Percentiles rank a stretch among this genome's conserved stretches.
Evolutionary conservation across 1,140 invertebrate genomes (phyloP).

Genomic region (Aleiodes sp.): DNA sequence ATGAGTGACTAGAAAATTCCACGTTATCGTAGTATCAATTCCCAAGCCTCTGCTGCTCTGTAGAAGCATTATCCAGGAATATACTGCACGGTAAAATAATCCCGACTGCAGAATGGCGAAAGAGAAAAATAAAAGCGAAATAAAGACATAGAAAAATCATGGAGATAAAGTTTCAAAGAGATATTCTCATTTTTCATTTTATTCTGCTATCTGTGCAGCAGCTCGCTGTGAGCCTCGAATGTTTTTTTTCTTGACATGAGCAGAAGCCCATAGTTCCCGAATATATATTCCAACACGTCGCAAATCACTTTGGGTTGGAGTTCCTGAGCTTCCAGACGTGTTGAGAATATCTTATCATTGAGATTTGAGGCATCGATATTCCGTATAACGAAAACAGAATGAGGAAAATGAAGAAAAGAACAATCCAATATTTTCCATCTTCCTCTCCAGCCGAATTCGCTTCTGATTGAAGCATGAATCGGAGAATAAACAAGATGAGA

Average conservation of each 20-base stretch:
- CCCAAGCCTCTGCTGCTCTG: too few species aligned
- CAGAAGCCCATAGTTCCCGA: not conserved
- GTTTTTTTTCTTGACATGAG: constrained; percentile 2
- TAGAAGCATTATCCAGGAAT: too few species aligned
- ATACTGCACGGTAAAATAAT: too few species aligned
- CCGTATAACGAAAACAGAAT: not conserved
- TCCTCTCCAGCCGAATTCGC: not conserved
- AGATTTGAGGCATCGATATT: constrained; percentile 14
- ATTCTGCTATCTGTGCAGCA: not conserved
- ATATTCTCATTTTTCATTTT: not conserved
- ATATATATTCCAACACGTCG: constrained; percentile 9
- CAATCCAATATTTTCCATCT: not conserved
- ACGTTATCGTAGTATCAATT: too few species aligned
- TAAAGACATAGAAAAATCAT: too few species aligned
- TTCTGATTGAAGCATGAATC: constrained; percentile 13
- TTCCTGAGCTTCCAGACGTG: constrained; percentile 26
- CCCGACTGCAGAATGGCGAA: too few species aligned
- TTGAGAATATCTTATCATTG: constrained; percentile 19
- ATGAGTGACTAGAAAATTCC: too few species aligned
- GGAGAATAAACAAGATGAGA: not conserved
- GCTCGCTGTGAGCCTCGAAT: not conserved
- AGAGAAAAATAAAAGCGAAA: too few species aligned
- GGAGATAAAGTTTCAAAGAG: not conserved
- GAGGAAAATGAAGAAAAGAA: too few species aligned
- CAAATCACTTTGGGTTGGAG: constrained; percentile 26